Evolutionary conservation across 1,140 invertebrate genomes (phyloP), one percentile per base, ranked within the genome.

Genomic region (Monochamus saltuarius): DNA sequence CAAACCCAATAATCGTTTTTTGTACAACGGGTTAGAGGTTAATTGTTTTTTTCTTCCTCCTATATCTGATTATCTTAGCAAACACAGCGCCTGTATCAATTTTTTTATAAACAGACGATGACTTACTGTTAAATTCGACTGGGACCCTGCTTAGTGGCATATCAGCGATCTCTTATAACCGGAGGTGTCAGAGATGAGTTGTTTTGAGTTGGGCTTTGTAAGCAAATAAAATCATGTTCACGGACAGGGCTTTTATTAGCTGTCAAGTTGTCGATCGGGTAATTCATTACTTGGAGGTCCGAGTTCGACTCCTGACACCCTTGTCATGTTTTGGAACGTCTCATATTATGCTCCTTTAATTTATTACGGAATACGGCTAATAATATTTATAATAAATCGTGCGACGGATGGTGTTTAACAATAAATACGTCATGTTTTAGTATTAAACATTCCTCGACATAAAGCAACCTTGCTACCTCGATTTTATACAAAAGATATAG

Each of bases 221-320:
- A 51, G 56, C 62, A 64, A 64, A 64, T 64, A 64, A 64, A 64
- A 64, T 64, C 57, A 47, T 59, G 56, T 40, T 55, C 56, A 59
- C 56, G 52, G 39, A 59, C 57, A 29, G 62, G 50, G 22, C 55
- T 62, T 61, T 62, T 62, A 62, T 57, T 62, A 45, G 60, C 56
- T 60, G 62, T 64, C 62, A 64, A 64, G 62, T 57, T 60, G 62
- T 64, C 62, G 59, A 64, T 64, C 57, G 39, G 8, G 34, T 64
- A 64, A 64, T 64, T 64, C 51, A 64, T 64, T 59, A 61, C 54
- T 52, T 50, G 53, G 54, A 61, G 59, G 59, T 61, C 52, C 42
- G 40, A 56, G 53, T 59, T 59, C 49, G 57, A 59, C 57, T 59
- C 52, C 57, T 53, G 49, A 51, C 57, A 38, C 47, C 38, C 22